Base-by-base conservation (phyloP, 2,797 vertebrate genomes). In the Distichodus sexfasciatus region DNA sequence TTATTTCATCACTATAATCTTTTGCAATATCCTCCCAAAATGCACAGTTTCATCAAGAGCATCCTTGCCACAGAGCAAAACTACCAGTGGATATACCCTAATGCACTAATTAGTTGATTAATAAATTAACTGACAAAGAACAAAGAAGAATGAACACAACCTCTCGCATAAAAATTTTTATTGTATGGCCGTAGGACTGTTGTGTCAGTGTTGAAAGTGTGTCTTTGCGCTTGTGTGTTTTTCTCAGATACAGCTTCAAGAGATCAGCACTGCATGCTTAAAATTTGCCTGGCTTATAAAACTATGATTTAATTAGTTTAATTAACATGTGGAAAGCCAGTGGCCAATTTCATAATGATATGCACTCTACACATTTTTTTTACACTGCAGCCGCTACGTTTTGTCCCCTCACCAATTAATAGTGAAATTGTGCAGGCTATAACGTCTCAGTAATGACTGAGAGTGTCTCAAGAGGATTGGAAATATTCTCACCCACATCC, bases 251-350 rank as follows among this genome's bases (percentile, higher is more conserved):
- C 63, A 58, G 24, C 62, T 58, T 28, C 48, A 78, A 81, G 64
- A 73, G 57, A n/a, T n/a, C n/a, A n/a, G n/a, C 61, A 76, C 40
- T 66, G 59, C 50, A 78, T 71, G 58, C 69, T 66, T 72, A 75
- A 54, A 64, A 59, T 75, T 81, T 68, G 57, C 58, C 69, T 72
- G 46, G 76, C 80, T 76, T 75, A 80, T 76, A 72, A 79, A 83
- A 82, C 61, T 68, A 40, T 82, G 75, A 83, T 82, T 82, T 80
- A 83, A 86, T 88, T 82, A 72, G 66, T 81, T 54, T 76, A 81
- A 87, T 82, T 74, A 75, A 81, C 47, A 82, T 74, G 61, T 82
- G 71, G 75, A 78, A 81, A 23, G 59, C 83, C 78, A 73, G 77
- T 76, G 79, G 77, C 57, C 79, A 79, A 71, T 79, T 83, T 83